These are phyloP conservation scores for Hypocryptadius cinnamomeus DNA, from an alignment of 2,113 vertebrate genomes.

Conservation along the genomic window DNA sequence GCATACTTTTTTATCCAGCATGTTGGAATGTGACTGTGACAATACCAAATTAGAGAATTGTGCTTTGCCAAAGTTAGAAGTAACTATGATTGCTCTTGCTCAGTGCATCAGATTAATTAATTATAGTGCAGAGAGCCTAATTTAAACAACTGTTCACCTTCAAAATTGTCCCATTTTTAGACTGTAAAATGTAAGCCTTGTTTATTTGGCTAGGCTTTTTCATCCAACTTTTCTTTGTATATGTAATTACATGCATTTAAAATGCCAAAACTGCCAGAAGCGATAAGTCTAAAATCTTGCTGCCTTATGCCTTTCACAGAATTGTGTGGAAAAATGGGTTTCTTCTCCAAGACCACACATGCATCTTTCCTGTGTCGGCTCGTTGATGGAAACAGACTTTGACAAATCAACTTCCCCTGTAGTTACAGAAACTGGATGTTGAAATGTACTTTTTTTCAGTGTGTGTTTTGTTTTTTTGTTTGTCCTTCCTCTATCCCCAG, in stretches of 20 bases:
- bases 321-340: slow-evolving; percentile 1
- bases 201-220: background rate
- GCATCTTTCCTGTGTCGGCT: background rate
- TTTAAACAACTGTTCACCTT: background rate
- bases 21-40: background rate
- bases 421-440: slow-evolving; percentile 33
- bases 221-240: background rate
- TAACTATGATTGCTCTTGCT: background rate
- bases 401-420: slow-evolving; percentile 47
- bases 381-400: slow-evolving; percentile 21
- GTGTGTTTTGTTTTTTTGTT: background rate
- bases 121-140: background rate
- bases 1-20: background rate
- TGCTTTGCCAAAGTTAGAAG: background rate
- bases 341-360: slow-evolving; percentile 1
- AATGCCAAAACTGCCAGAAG: slow-evolving; percentile 23
- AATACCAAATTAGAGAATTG: background rate
- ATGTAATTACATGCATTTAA: slow-evolving; percentile 50
- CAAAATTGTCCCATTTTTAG: background rate
- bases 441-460: background rate
- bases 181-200: background rate
- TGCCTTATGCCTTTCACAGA: background rate
- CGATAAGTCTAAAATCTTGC: background rate
- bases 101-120: background rate
- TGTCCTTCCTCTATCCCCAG: background rate